Percentiles rank a stretch among this genome's conserved stretches.
Evolutionary conservation across 2,113 vertebrate genomes (phyloP).

Genomic region (Festucalex cinctus): DNA sequence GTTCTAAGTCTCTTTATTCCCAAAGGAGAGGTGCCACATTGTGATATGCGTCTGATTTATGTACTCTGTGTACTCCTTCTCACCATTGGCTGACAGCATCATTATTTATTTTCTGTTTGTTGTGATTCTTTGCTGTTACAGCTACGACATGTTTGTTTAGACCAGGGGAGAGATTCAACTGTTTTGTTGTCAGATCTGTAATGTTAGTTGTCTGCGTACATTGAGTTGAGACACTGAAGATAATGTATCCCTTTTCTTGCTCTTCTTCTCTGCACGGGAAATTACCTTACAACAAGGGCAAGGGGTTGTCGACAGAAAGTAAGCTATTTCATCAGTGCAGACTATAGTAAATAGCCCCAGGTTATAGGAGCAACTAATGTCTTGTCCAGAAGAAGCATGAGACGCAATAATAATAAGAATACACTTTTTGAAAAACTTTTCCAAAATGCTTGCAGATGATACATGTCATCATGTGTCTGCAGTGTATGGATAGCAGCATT

Average conservation of each 20-base stretch:
- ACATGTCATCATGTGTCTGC: slow-evolving; percentile 58
- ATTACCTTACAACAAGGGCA: slow-evolving; percentile 61
- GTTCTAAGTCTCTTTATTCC: slow-evolving; percentile 57
- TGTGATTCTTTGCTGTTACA: slow-evolving; percentile 61
- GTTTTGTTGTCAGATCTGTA: slow-evolving; percentile 48
- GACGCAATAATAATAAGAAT: slow-evolving; percentile 33
- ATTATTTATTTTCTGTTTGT: slow-evolving; percentile 65
- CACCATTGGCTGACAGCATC: slow-evolving; percentile 57
- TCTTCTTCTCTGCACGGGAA: slow-evolving; percentile 57
- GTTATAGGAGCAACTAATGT: slow-evolving; percentile 59
- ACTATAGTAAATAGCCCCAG: slow-evolving; percentile 65
- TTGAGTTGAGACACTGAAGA: slow-evolving; percentile 55
- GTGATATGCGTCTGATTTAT: slow-evolving; percentile 72
- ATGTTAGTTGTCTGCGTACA: slow-evolving; percentile 55
- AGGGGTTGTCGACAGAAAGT: slow-evolving; percentile 58
- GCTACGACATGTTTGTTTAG: slow-evolving; percentile 40
- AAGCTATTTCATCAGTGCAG: slow-evolving; percentile 67
- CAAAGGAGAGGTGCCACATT: slow-evolving; percentile 65
- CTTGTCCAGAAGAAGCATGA: slow-evolving; percentile 54
- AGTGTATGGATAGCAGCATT: slow-evolving; percentile 41
- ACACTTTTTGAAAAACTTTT: slow-evolving; percentile 54
- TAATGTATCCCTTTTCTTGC: slow-evolving; percentile 66
- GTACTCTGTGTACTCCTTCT: slow-evolving; percentile 34
- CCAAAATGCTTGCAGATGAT: slow-evolving; percentile 57
- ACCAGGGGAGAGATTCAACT: slow-evolving; percentile 43